A percentile compares a stretch with the other conserved stretches of the same genome.
Conservation (phyloP, 2,113 vertebrate species). For the Macquaria ambigua region DNA sequence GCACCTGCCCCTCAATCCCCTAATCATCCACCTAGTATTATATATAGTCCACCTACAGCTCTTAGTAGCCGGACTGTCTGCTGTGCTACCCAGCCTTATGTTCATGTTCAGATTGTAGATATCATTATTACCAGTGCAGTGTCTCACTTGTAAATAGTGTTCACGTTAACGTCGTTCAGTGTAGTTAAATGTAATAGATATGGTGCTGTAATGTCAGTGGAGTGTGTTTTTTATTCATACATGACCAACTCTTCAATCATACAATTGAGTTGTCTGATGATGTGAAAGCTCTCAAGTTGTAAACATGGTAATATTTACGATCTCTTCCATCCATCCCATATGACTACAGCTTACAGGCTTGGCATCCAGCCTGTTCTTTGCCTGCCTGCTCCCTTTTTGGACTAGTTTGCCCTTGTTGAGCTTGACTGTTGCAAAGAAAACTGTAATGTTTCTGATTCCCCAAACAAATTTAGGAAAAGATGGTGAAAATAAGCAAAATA, state of each 20-base stretch:
- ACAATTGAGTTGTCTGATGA: too few species aligned
- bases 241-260: not conserved
- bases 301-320: too few species aligned
- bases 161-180: not conserved
- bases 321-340: too few species aligned
- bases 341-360: too few species aligned
- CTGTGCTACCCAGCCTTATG: not conserved
- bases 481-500: too few species aligned
- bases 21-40: not conserved
- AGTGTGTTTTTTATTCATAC: not conserved
- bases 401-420: too few species aligned
- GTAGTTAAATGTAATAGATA: not conserved
- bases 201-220: not conserved
- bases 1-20: constrained; percentile 6
- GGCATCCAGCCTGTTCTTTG: too few species aligned
- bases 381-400: too few species aligned
- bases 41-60: not conserved
- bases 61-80: not conserved
- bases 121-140: not conserved
- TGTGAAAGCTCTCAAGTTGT: too few species aligned
- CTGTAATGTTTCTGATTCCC: too few species aligned
- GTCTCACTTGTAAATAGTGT: not conserved
- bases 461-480: too few species aligned
- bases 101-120: not conserved
- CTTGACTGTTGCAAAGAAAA: too few species aligned